Evolutionary conservation across 2,797 vertebrate species (phyloP).

Genomic region (Squalus acanthias): DNA sequence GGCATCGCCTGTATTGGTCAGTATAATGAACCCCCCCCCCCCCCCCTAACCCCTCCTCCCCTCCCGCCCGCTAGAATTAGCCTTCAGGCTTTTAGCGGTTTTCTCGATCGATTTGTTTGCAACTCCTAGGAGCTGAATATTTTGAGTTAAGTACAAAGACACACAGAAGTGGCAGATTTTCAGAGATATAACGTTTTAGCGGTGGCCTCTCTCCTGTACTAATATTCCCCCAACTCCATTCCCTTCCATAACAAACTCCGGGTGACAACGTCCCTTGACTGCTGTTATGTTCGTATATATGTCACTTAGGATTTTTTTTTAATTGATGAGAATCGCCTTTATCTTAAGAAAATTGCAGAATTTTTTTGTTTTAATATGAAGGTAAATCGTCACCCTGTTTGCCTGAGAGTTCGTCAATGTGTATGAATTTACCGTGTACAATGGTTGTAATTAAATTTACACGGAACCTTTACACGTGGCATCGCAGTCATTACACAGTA

Average conservation of each 20-base stretch:
- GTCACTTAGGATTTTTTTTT: background rate
- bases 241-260: background rate
- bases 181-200: background rate
- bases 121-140: background rate
- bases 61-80: background rate
- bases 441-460: conserved; percentile 8
- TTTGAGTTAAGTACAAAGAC: conserved; percentile 1
- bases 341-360: background rate
- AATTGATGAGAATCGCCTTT: background rate
- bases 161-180: background rate
- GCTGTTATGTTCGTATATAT: background rate
- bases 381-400: background rate
- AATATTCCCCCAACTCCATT: background rate
- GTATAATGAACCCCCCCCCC: background rate
- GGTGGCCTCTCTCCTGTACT: background rate
- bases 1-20: conserved; percentile 10
- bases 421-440: background rate
- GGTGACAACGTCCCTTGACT: background rate
- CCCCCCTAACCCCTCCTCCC: background rate
- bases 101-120: background rate
- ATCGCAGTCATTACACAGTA: conserved; percentile 1
- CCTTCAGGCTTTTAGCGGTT: background rate
- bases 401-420: background rate
- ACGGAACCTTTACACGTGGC: conserved; percentile 24
- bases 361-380: background rate